phyloP scores from a whole-genome alignment of 1,140 invertebrate species.

The Thaumetopoea pityocampa region DNA sequence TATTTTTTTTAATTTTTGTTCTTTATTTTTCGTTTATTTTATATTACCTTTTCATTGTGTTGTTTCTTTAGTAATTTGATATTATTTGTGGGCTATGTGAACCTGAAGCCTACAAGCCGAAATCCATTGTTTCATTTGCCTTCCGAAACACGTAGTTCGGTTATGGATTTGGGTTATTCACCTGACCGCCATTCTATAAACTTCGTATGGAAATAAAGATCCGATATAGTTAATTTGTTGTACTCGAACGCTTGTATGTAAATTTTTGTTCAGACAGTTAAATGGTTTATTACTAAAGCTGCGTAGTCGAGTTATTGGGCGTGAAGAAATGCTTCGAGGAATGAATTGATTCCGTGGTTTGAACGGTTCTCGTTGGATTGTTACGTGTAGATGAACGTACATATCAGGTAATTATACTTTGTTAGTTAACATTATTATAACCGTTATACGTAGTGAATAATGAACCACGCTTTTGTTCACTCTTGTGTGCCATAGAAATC shows the following conservation, averaged over 20 bases:
- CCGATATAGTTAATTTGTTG: constrained; percentile 24
- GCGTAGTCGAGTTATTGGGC: constrained; percentile 53
- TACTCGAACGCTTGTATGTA: constrained; percentile 48
- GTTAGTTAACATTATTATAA: no score
- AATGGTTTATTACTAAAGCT: constrained; percentile 56
- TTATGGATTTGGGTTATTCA: constrained; percentile 8
- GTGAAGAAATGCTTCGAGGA: constrained; percentile 40
- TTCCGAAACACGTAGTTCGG: constrained; percentile 3
- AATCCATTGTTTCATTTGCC: no score
- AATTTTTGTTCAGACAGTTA: constrained; percentile 39
- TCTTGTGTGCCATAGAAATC: no score
- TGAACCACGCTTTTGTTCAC: no score
- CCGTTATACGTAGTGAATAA: no score
- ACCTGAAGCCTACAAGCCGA: no score
- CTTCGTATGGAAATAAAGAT: constrained; percentile 28
- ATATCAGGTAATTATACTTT: constrained; percentile 1
- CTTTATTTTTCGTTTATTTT: no score
- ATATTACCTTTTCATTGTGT: no score
- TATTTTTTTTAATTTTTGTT: no score
- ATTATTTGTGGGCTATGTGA: no score
- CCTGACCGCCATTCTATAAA: constrained; percentile 12
- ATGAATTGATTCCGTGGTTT: constrained; percentile 27
- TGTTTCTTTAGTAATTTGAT: no score
- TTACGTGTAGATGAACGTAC: constrained; percentile 3
- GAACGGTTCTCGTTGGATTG: constrained; percentile 12